These are phyloP conservation scores for Pterostichus niger DNA, from an alignment of 2,888 invertebrate species.

Conservation along the genomic window DNA sequence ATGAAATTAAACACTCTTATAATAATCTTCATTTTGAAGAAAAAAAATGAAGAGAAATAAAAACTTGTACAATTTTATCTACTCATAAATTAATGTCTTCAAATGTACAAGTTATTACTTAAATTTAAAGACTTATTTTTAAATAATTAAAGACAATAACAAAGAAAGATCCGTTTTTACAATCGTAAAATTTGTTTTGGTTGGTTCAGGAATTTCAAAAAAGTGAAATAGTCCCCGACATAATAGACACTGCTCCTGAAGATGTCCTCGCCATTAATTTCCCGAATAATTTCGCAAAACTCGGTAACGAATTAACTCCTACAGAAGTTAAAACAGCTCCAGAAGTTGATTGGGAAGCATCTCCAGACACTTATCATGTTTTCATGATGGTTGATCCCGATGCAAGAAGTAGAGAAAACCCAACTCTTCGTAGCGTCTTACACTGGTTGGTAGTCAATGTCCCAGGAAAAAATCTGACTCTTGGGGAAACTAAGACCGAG, in stretches of 20 bases:
- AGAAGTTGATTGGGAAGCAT: constrained; percentile 71
- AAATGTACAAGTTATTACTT: too few relatives aligned
- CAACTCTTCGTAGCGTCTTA: constrained; percentile 85
- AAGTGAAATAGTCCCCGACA: constrained; percentile 73
- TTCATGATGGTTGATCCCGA: constrained; percentile 85
- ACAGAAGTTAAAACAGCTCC: constrained; percentile 72
- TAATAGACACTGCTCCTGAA: constrained; percentile 72
- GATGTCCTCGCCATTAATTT: constrained; percentile 68
- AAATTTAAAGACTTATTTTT: too few relatives aligned
- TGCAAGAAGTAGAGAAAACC: constrained; percentile 85
- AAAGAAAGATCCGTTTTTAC: too few relatives aligned
- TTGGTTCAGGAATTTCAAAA: constrained; percentile 71
- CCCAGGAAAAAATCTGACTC: constrained; percentile 77
- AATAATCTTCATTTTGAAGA: too few relatives aligned
- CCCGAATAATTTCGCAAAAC: constrained; percentile 68
- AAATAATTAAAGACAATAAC: too few relatives aligned
- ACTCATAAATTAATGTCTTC: too few relatives aligned
- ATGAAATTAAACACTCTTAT: too few relatives aligned
- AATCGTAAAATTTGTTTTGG: too few relatives aligned
- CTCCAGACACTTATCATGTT: constrained; percentile 71
- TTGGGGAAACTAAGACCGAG: constrained; percentile 83
- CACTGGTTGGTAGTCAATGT: constrained; percentile 90
- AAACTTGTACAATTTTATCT: too few relatives aligned
- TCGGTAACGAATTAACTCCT: constrained; percentile 72
- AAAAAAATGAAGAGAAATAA: too few relatives aligned